Evolutionary conservation across 2,888 invertebrate genomes (phyloP), one percentile per base, ranked within the genome.

Genomic region (Neoascia interrupta): DNA sequence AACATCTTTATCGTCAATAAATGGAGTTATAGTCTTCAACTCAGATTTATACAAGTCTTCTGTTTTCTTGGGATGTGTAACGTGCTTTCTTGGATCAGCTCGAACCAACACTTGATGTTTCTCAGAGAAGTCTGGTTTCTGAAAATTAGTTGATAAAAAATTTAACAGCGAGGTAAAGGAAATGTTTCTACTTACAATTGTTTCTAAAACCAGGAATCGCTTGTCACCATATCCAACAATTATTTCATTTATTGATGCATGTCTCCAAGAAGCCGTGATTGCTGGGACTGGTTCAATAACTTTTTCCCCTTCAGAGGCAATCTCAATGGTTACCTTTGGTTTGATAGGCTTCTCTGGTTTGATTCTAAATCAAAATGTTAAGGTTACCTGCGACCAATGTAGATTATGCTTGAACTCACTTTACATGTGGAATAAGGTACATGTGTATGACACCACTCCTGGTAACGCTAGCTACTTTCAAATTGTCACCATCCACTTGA

Each of bases 401-500:
- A n/a, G n/a, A n/a, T n/a, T n/a, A n/a, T n/a, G n/a, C n/a, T 1
- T 5, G 19, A 41, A 31, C 64, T 69, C 64, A 86, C 87, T 94
- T 95, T 88, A 95, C 96, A 31, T 95, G 89, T 81, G 92, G 92
- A 84, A 94, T 93, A 53, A 93, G 91, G 86, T 95, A 97, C 61
- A 95, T 90, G 87, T 96, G 94, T 34, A 95, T 91, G 4, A 93
- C 92, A 0, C 97, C 97, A 84, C 93, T 94, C 82, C 93, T 91
- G 0, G 95, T 95, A 4, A 91, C 83, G 86, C 89, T 86, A 81
- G 91, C 87, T 87, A 89, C 84, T 82, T 89, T 89, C 3, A 89
- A 31, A 0, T 90, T 90, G 3, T 91, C 91, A 6, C 90, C 90
- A 2, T 87, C 87, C 15, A 89, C 85, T 74, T 91, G 85, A 1